Percentiles rank a stretch among this genome's conserved stretches.
Evolutionary conservation across 2,113 vertebrate genomes (phyloP).

Genomic region (Eurypyga helias): DNA sequence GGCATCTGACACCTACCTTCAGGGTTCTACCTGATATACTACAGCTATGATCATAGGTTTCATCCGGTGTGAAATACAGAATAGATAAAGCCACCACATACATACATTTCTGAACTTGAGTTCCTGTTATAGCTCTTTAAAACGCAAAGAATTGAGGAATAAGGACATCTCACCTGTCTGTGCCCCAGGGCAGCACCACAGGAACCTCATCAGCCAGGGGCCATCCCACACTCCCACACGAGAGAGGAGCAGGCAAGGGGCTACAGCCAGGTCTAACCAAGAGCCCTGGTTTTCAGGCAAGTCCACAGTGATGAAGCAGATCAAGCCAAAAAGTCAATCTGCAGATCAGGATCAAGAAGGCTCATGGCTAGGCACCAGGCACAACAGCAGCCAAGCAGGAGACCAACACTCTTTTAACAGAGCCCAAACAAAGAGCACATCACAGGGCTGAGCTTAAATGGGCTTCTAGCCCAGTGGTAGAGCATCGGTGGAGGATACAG

Average conservation of each 20-base stretch:
- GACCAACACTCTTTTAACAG: background rate
- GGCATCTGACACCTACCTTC: background rate
- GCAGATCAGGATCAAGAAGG: background rate
- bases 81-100: background rate
- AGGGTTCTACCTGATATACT: background rate
- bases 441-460: background rate
- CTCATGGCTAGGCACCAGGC: background rate
- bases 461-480: background rate
- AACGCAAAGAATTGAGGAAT: background rate
- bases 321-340: background rate
- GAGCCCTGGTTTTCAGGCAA: background rate
- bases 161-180: background rate
- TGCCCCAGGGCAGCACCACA: background rate
- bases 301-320: background rate
- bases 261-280: background rate
- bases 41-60: background rate
- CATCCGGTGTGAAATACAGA: background rate
- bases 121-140: background rate
- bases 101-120: background rate
- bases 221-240: background rate
- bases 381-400: fast-evolving
- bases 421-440: background rate
- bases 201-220: background rate
- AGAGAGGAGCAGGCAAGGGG: background rate
- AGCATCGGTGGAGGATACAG: background rate